Conservation (phyloP, 2,113 vertebrate genomes). For the Cyphomyrus discorhynchus region DNA sequence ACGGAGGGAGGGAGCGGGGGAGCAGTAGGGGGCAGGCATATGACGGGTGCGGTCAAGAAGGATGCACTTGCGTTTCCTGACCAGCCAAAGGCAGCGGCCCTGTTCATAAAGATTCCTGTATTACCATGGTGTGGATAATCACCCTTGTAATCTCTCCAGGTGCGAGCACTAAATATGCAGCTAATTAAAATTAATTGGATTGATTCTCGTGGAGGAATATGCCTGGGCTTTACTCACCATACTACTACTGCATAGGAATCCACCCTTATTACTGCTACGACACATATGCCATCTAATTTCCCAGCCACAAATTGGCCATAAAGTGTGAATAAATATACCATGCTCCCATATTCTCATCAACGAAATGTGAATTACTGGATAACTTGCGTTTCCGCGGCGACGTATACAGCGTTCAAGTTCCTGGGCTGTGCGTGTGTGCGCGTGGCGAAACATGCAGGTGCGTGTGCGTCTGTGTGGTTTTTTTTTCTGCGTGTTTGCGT, state of each 20-base stretch:
- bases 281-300: neutral
- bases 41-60: neutral
- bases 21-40: neutral
- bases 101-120: neutral
- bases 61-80: neutral
- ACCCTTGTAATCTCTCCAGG: slow-evolving; percentile 33
- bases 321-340: neutral
- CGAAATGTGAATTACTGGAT: neutral
- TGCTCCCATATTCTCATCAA: neutral
- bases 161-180: slow-evolving; percentile 56
- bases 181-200: slow-evolving; percentile 65
- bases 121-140: slow-evolving; percentile 3
- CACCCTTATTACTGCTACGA: slow-evolving; percentile 4
- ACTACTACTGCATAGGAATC: slow-evolving; percentile 46
- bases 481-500: neutral
- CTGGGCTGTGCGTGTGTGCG: neutral
- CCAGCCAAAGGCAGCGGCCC: neutral
- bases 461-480: neutral
- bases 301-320: slow-evolving; percentile 1
- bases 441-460: neutral
- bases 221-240: slow-evolving; percentile 53
- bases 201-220: slow-evolving; percentile 55
- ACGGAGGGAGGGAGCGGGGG: neutral
- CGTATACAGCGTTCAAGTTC: neutral
- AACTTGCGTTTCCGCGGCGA: neutral